Percentiles rank a stretch among this genome's conserved stretches.
Evolutionary conservation across 2,113 vertebrate species (phyloP).

Genomic region (Ceyx margarethae): DNA sequence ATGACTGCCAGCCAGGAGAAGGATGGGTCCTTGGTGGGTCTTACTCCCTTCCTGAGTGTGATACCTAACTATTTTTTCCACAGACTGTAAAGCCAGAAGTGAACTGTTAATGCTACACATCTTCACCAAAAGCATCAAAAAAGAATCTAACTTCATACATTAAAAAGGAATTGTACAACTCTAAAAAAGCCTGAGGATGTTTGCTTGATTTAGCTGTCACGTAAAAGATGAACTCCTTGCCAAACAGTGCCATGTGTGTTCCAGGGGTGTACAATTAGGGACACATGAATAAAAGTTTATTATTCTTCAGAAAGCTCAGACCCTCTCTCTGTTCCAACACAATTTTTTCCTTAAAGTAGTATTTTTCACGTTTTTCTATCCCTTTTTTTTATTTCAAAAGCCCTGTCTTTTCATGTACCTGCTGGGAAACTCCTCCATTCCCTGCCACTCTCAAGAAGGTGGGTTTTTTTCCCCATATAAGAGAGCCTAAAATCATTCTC

Average conservation of each 20-base stretch:
- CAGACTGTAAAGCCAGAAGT: not conserved
- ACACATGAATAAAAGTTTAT: not conserved
- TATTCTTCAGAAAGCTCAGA: not conserved
- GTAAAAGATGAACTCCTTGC: not conserved
- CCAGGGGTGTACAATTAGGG: not conserved
- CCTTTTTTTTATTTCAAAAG: not conserved
- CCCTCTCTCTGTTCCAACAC: not conserved
- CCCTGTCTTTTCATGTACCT: not conserved
- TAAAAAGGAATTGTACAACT: constrained; percentile 8
- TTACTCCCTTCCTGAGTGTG: not conserved
- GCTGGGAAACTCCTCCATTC: not conserved
- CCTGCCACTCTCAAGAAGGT: not conserved
- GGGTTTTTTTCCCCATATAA: not conserved
- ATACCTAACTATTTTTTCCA: not conserved
- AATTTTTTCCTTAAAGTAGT: not conserved
- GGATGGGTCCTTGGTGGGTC: constrained; percentile 23
- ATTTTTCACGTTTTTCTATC: not conserved
- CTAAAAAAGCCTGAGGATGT: not conserved
- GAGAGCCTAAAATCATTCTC: not conserved
- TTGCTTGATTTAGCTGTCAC: constrained; percentile 15
- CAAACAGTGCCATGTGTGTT: constrained; percentile 4
- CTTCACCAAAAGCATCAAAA: not conserved
- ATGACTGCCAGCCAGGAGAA: constrained; percentile 51
- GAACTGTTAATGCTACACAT: not conserved
- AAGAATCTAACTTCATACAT: not conserved